Conservation (phyloP, 2,797 vertebrate genomes). For the Taeniopygia guttata region DNA sequence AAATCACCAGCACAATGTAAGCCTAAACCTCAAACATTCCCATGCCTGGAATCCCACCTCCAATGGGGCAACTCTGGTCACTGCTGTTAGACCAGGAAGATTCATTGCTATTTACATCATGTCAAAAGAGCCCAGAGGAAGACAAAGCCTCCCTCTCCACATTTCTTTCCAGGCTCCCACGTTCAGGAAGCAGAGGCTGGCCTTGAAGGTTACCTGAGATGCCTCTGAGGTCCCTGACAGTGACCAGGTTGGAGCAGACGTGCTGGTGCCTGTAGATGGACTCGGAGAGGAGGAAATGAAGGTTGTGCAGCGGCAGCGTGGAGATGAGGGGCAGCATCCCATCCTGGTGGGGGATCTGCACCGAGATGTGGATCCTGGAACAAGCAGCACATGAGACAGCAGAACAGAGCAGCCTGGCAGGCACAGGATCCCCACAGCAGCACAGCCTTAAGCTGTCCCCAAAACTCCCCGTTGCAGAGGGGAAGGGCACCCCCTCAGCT, state of each 20-base stretch:
- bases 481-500: not conserved
- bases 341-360: slow-evolving; percentile 98
- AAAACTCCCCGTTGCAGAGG: rapidly evolving
- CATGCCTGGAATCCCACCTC: not conserved
- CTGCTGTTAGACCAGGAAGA: not conserved
- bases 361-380: slow-evolving; percentile 93
- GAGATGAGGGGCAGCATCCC: slow-evolving; percentile 97
- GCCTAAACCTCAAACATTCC: not conserved
- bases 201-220: slow-evolving; percentile 81
- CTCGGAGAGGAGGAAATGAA: slow-evolving; percentile 95
- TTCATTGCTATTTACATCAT: not conserved
- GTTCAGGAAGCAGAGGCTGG: not conserved
- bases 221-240: slow-evolving; percentile 84
- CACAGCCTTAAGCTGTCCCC: too few species aligned
- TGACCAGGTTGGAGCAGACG: slow-evolving; percentile 93
- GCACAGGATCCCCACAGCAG: not conserved
- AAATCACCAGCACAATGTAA: not conserved
- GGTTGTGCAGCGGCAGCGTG: slow-evolving; percentile 94
- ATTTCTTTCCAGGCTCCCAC: not conserved
- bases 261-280: slow-evolving; percentile 98
- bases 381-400: not conserved
- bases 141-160: rapidly evolving
- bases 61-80: rapidly evolving
- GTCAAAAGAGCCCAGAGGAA: not conserved
- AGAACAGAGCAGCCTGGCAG: not conserved